A percentile compares a stretch with the other conserved stretches of the same genome.
These are phyloP conservation scores for Epirrhoe tristata DNA, from an alignment of 2,888 invertebrate genomes.

Conservation along the genomic window DNA sequence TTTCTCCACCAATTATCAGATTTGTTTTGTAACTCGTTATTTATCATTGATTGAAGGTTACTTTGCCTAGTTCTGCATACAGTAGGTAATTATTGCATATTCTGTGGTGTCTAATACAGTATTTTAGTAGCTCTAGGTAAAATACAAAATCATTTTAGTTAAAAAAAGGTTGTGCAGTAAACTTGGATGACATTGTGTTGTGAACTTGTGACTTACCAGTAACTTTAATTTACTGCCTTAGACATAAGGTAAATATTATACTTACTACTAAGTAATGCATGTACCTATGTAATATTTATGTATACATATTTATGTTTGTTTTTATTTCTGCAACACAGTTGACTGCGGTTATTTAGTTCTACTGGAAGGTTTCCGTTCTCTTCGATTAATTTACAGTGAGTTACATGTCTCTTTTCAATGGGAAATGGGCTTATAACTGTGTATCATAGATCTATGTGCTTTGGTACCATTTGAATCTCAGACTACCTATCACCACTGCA, in stretches of 20 bases:
- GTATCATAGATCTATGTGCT: conserved; percentile 15
- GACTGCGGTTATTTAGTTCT: conserved; percentile 31
- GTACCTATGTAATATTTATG: conserved; percentile 1
- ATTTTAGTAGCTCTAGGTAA: not conserved
- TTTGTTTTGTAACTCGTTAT: conserved; percentile 23
- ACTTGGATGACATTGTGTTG: conserved; percentile 13
- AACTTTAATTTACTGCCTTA: not conserved
- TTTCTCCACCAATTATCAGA: conserved; percentile 21
- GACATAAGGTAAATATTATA: not conserved
- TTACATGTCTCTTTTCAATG: conserved; percentile 44
- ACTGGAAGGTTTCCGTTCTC: conserved; percentile 27
- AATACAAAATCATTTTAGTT: not conserved
- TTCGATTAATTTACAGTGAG: conserved; percentile 47
- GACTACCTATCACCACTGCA: not conserved
- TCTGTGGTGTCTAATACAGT: not conserved
- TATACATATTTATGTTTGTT: conserved; percentile 21
- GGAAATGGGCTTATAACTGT: conserved; percentile 20
- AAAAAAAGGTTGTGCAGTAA: not conserved
- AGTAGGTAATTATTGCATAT: not conserved
- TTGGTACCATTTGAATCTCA: not conserved
- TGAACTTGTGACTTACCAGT: conserved; percentile 25
- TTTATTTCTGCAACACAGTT: conserved; percentile 35
- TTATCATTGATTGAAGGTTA: conserved; percentile 16
- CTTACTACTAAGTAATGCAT: conserved; percentile 6
- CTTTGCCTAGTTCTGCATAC: conserved; percentile 8